Evolutionary conservation across 2,113 vertebrate genomes (phyloP), one percentile per base, ranked within the genome.

Genomic region (Probosciger aterrimus): DNA sequence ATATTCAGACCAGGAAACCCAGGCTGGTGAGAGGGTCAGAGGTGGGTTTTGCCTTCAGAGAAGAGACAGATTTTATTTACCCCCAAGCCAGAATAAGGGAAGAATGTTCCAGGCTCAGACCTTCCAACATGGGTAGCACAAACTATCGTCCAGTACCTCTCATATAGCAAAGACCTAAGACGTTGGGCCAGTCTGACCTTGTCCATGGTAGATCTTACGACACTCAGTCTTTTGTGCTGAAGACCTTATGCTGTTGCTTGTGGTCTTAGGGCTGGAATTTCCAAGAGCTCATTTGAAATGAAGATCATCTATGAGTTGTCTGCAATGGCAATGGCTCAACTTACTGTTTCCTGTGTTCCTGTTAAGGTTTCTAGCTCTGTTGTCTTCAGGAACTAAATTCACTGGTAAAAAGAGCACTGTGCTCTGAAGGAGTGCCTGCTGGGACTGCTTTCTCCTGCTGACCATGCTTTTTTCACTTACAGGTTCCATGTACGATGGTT

Each of bases 401-500:
- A 8, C 25, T n/a, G 44, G 27, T 8, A 24, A 53, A 68, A 84
- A 57, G 13, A 41, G 11, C 3, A 2, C 52, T 39, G 3, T 65
- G 52, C 44, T 86, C 64, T 52, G 44, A 44, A 60, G n/a, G 6
- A 37, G 14, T 25, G 7, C 18, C 23, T 88, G 39, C 49, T 65
- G 43, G 63, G 14, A 18, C 33, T 4, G 0, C 13, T 57, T 88
- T 80, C 65, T 73, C 4, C 4, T 64, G 55, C 78, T 98, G 83
- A 98, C 78, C 4, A 3, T 67, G 9, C 62, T 76, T 70, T 90
- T 96, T 78, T 86, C 84, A 15, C 47, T 93, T 91, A n/a, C 86
- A 98, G 98, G 98, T 92, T 98, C 98, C 93, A 94, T 98, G 95
- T 98, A 98, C 0, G 98, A 98, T 7, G 93, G 97, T 47, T 60